phyloP scores from a whole-genome alignment of 2,113 vertebrate species.

The Hippotragus niger region DNA sequence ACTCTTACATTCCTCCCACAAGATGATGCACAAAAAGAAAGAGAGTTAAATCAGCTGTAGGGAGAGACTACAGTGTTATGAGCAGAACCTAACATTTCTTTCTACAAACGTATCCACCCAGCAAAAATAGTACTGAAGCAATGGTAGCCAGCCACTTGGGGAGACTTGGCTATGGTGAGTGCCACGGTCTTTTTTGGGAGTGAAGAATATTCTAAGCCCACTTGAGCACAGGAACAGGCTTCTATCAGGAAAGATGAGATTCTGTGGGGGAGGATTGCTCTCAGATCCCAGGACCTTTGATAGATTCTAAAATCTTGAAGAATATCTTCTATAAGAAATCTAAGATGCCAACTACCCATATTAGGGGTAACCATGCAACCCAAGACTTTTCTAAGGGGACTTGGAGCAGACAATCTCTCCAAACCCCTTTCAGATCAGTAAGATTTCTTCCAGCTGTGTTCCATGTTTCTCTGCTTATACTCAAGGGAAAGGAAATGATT shows the following conservation, averaged over 20 bases:
- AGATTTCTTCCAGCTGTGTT: neutral
- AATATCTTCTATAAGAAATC: neutral
- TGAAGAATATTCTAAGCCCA: neutral
- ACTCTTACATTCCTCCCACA: neutral
- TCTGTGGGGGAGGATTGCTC: neutral
- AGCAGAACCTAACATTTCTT: neutral
- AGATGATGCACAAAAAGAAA: neutral
- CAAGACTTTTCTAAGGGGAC: neutral
- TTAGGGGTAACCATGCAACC: neutral
- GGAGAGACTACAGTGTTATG: neutral
- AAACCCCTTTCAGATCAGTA: neutral
- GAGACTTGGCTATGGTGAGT: neutral
- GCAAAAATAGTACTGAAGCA: neutral
- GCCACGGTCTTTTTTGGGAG: neutral
- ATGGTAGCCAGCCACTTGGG: neutral
- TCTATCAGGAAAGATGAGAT: neutral
- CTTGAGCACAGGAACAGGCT: neutral
- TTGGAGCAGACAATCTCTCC: neutral
- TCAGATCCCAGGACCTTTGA: neutral
- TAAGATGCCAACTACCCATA: neutral
- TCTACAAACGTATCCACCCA: neutral
- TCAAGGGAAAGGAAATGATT: neutral
- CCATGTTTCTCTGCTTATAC: neutral
- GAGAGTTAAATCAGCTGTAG: neutral
- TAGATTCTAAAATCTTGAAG: neutral